Base-by-base conservation (phyloP, 2,113 vertebrate species). In the Nerophis ophidion region DNA sequence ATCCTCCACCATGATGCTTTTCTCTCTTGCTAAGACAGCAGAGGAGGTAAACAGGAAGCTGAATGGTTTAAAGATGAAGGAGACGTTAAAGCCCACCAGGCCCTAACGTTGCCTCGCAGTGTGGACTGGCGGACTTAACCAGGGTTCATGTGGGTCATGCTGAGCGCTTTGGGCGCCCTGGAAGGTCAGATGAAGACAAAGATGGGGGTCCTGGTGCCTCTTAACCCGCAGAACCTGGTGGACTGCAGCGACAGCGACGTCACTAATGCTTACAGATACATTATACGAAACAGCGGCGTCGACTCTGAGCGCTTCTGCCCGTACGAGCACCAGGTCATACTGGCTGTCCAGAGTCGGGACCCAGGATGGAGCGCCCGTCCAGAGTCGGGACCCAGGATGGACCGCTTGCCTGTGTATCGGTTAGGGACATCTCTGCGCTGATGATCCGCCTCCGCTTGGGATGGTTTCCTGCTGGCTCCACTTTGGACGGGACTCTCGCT, bases 181-280 rank as follows among this genome's bases (percentile, higher is more conserved):
- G 94, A 97, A 46, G 93, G 75, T 0, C 95, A 94, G 74, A 68
- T 93, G 82, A 93, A 87, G 76, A 86, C 86, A 74, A 79, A 54
- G 46, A 91, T 90, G 0, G 92, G 93, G 4, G 61, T 70, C n/a
- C 66, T 96, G 35, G 87, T 93, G 9, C 86, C 91, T 0, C 87
- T 97, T 60, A 97, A 93, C 40, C 67, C 82, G 1, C 94, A 96
- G 85, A 97, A 96, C 80, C 82, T 96, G 44, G 82, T 97, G n/a
- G 94, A 95, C 71, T 95, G 94, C 81, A 89, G 91, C 7, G 59
- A 10, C 13, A 61, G n/a, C 0, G 88, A 92, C 0, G 67, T 94
- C 83, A 84, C 87, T 0, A 5, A 4, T 0, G 85, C 94, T 4
- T 95, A 88, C 78, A 80, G 83, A 8, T 96, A 96, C 48, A 56